These are phyloP conservation scores for Edolisoma coerulescens DNA, from an alignment of 2,113 vertebrate genomes.

Conservation along the genomic window DNA sequence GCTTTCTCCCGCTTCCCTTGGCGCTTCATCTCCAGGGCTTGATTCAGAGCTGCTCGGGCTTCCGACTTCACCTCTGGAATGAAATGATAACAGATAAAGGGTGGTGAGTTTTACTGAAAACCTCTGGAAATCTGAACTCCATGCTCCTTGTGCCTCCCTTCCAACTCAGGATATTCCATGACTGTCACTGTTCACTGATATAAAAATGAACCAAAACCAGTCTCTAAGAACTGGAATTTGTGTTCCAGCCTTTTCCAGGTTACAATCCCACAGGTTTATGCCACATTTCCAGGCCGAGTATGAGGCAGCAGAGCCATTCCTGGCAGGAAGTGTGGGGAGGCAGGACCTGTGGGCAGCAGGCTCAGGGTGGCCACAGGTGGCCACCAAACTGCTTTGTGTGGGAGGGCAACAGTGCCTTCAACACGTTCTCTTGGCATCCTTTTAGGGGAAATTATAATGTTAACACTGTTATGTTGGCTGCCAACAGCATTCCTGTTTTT, in stretches of 20 bases:
- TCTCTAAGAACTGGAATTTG: not conserved
- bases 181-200: not conserved
- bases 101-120: fast-evolving
- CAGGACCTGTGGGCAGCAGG: not conserved
- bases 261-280: not conserved
- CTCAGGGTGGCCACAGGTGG: not conserved
- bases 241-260: not conserved
- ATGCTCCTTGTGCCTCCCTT: not conserved
- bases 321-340: not conserved
- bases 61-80: conserved; percentile 83
- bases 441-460: not conserved
- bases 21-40: conserved; percentile 93
- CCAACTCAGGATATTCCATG: not conserved
- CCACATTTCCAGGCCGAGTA: fast-evolving
- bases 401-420: not conserved
- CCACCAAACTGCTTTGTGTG: not conserved
- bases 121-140: not conserved
- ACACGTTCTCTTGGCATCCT: fast-evolving
- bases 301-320: not conserved
- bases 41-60: conserved; percentile 88
- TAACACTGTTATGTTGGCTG: not conserved
- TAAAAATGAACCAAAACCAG: not conserved
- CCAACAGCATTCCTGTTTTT: not conserved
- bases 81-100: not conserved
- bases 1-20: conserved; percentile 91